phyloP scores from a whole-genome alignment of 2,888 invertebrate species.

The Drosophila lacicola region DNA sequence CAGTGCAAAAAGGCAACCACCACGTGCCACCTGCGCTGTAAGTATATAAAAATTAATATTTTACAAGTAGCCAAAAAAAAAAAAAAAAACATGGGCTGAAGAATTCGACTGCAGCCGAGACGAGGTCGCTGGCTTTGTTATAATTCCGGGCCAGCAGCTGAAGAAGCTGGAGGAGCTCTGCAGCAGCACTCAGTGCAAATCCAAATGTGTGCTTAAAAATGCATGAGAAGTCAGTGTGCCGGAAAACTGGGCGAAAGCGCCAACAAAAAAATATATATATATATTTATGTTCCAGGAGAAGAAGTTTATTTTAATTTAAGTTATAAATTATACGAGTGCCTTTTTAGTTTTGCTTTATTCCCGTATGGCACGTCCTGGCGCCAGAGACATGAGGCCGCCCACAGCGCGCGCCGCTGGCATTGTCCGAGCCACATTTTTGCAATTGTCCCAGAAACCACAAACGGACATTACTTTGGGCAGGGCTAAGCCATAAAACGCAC shows the following conservation, averaged over 20 bases:
- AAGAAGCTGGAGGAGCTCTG: conserved; percentile 7
- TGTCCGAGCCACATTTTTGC: conserved; percentile 46
- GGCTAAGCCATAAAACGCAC: conserved; percentile 5
- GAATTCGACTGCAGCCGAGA: conserved; percentile 28
- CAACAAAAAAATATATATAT: background rate
- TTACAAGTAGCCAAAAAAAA: conserved; percentile 64
- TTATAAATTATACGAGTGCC: conserved; percentile 51
- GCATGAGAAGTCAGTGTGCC: conserved; percentile 61
- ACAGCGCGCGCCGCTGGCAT: conserved; percentile 20
- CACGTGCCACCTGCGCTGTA: conserved; percentile 52
- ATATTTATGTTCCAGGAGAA: conserved; percentile 9
- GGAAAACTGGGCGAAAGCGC: conserved; percentile 58
- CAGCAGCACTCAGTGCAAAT: conserved; percentile 49
- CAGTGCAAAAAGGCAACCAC: conserved; percentile 26
- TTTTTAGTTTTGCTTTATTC: conserved; percentile 9
- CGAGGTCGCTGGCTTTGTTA: conserved; percentile 44
- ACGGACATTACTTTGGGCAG: conserved; percentile 38
- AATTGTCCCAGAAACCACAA: conserved; percentile 54
- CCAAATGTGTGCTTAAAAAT: conserved; percentile 69
- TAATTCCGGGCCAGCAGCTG: conserved; percentile 15
- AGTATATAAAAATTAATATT: conserved; percentile 78
- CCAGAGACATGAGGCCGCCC: conserved; percentile 38
- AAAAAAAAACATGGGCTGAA: conserved; percentile 13
- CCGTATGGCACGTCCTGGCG: conserved; percentile 34
- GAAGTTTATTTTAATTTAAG: conserved; percentile 63